These are phyloP conservation scores for Elmis aenea DNA, from an alignment of 2,888 invertebrate genomes.

Conservation along the genomic window DNA sequence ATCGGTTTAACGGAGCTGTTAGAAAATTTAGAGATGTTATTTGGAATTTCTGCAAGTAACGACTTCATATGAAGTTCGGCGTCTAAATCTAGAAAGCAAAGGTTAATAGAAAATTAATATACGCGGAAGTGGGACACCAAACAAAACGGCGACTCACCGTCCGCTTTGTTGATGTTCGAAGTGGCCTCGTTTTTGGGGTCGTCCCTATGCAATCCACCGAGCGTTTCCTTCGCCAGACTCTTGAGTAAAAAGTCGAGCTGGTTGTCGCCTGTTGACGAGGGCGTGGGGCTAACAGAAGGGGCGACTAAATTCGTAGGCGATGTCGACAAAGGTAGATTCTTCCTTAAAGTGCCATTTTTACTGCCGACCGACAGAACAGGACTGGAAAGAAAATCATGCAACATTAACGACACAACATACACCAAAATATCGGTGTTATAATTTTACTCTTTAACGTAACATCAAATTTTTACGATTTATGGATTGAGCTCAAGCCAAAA, in stretches of 20 bases:
- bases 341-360: slow-evolving; percentile 43
- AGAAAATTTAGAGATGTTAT: slow-evolving; percentile 40
- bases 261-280: slow-evolving; percentile 45
- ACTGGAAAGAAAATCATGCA: too few relatives aligned
- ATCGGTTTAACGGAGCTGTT: slow-evolving; percentile 55
- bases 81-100: slow-evolving; percentile 32
- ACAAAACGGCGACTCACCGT: slow-evolving; percentile 33
- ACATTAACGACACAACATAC: too few relatives aligned
- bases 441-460: too few relatives aligned
- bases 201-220: slow-evolving; percentile 49
- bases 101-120: slow-evolving; percentile 1
- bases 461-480: too few relatives aligned
- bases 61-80: slow-evolving; percentile 34
- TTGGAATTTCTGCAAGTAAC: slow-evolving; percentile 42
- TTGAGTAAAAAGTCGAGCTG: slow-evolving; percentile 72
- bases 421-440: too few relatives aligned
- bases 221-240: slow-evolving; percentile 66
- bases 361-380: slow-evolving; percentile 45
- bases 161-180: slow-evolving; percentile 49
- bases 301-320: slow-evolving; percentile 19
- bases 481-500: too few relatives aligned
- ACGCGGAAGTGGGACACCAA: slow-evolving; percentile 1
- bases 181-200: slow-evolving; percentile 53
- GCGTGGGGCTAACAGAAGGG: slow-evolving; percentile 32
- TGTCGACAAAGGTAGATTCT: slow-evolving; percentile 25